Conservation (phyloP, 1,140 invertebrate genomes). For the Pemphigus obesinymphae region DNA sequence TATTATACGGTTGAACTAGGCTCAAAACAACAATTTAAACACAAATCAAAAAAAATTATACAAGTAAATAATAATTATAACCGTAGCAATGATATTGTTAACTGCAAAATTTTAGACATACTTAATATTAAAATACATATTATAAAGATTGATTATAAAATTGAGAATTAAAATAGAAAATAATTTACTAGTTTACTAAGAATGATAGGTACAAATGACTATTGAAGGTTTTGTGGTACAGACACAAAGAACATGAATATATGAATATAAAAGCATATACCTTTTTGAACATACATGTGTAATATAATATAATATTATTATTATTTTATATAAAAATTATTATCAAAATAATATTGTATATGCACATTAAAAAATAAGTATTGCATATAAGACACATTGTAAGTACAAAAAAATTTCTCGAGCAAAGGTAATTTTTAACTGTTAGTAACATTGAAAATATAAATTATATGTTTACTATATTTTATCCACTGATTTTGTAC, state of each 20-base stretch:
- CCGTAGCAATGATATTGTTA: background rate
- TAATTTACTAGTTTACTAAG: background rate
- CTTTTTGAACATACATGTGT: background rate
- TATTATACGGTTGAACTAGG: slow-evolving; percentile 27
- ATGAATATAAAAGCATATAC: background rate
- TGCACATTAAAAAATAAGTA: slow-evolving; percentile 23
- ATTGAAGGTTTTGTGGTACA: background rate
- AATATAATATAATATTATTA: background rate
- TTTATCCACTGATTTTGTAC: background rate
- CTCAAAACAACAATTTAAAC: background rate
- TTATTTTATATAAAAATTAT: slow-evolving; percentile 6
- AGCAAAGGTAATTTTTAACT: background rate
- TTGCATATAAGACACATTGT: slow-evolving; percentile 27
- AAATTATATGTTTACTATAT: background rate
- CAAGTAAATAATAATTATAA: background rate
- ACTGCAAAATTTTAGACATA: too few relatives aligned
- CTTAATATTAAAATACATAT: too few relatives aligned
- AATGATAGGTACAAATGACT: background rate
- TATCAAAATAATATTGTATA: slow-evolving; percentile 7
- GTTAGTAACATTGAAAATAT: background rate
- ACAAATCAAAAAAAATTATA: background rate
- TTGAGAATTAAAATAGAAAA: background rate
- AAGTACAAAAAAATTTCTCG: background rate
- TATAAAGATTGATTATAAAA: background rate
- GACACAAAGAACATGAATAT: background rate